Percentiles rank a stretch among this genome's conserved stretches.
These are phyloP conservation scores for Eristalis intricaria DNA, from an alignment of 2,888 invertebrate species.

Conservation along the genomic window DNA sequence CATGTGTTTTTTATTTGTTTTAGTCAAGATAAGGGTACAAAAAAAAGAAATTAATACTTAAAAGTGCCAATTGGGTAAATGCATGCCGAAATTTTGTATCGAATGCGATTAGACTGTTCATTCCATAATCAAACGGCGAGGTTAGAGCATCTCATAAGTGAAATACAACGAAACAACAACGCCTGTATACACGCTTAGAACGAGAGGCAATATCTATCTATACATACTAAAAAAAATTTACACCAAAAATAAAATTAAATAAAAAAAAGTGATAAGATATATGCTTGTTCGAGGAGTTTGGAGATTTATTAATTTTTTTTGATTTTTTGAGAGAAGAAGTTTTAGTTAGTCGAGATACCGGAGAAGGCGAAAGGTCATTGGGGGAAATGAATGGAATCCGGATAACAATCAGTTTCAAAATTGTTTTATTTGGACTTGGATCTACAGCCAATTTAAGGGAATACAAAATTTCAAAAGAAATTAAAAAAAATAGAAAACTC, in stretches of 20 bases:
- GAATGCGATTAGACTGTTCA: not conserved
- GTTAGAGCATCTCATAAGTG: not conserved
- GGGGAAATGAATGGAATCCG: too few species aligned
- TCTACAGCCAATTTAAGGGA: too few species aligned
- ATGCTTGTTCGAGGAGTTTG: too few species aligned
- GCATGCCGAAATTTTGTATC: not conserved
- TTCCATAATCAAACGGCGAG: not conserved
- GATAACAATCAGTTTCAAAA: too few species aligned
- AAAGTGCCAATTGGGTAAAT: not conserved
- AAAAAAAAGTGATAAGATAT: not conserved
- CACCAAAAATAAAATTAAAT: not conserved
- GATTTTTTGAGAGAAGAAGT: not conserved
- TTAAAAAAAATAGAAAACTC: not conserved
- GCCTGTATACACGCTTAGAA: conserved; percentile 11
- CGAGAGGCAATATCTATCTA: not conserved
- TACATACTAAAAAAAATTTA: not conserved
- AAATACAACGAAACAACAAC: conserved; percentile 3
- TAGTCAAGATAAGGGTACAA: not conserved
- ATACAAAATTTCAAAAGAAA: too few species aligned
- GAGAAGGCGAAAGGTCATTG: not conserved
- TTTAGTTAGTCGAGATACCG: not conserved
- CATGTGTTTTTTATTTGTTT: not conserved
- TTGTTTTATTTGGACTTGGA: too few species aligned
- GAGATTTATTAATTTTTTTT: not conserved
- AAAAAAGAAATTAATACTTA: not conserved